Conservation (phyloP, 2,888 invertebrate species). For the Polia nebulosa region DNA sequence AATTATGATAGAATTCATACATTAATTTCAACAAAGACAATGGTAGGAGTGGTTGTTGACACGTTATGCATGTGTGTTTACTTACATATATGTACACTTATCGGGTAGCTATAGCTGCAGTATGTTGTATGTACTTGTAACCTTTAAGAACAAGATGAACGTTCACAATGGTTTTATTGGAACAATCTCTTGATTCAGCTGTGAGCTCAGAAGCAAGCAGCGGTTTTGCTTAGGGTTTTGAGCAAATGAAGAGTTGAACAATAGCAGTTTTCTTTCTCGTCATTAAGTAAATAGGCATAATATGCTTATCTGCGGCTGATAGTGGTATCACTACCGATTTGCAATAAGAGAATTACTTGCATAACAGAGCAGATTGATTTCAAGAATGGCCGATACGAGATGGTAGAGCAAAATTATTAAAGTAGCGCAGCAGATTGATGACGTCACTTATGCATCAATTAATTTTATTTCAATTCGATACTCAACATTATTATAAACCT, state of each 20-base stretch:
- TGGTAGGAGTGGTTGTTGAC: constrained; percentile 29
- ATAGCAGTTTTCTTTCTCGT: not conserved
- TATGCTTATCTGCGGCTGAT: constrained; percentile 21
- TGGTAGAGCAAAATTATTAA: constrained; percentile 19
- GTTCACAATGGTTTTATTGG: constrained; percentile 14
- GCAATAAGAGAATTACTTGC: constrained; percentile 12
- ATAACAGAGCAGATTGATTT: constrained; percentile 2
- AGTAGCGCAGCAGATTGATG: constrained; percentile 12
- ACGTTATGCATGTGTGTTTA: constrained; percentile 39
- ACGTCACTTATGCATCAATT: constrained; percentile 8
- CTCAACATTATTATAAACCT: not conserved
- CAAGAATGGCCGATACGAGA: not conserved
- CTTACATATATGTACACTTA: constrained; percentile 15
- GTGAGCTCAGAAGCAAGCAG: not conserved
- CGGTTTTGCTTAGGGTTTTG: constrained; percentile 1
- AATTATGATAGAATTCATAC: constrained; percentile 43
- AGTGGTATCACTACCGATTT: constrained; percentile 13
- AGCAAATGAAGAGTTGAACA: constrained; percentile 21
- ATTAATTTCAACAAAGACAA: constrained; percentile 49
- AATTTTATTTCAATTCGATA: constrained; percentile 1
- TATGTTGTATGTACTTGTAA: constrained; percentile 32
- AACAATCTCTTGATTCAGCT: constrained; percentile 15
- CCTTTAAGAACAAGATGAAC: constrained; percentile 42
- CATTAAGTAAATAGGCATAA: constrained; percentile 14
- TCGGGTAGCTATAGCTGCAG: constrained; percentile 14